A percentile compares a stretch with the other conserved stretches of the same genome.
These are phyloP conservation scores for Ophiodon elongatus DNA, from an alignment of 2,113 vertebrate species.

Conservation along the genomic window DNA sequence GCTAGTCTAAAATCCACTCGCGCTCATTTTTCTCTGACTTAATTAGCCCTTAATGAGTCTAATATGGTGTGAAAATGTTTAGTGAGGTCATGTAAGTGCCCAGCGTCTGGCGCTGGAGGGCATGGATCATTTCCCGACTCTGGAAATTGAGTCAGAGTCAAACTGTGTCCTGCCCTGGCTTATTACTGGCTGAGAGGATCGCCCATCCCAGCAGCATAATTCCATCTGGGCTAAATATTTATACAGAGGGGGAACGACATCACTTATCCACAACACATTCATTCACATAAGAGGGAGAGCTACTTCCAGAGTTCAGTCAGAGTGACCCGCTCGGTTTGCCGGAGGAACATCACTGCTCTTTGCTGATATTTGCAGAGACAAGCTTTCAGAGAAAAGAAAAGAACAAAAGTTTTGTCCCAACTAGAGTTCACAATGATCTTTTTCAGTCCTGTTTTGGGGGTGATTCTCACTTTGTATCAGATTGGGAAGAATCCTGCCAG, in stretches of 20 bases:
- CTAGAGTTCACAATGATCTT: conserved; percentile 70
- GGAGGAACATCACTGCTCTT: conserved; percentile 51
- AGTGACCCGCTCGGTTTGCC: conserved; percentile 22
- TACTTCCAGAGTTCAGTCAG: conserved; percentile 54
- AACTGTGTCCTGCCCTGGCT: conserved; percentile 80
- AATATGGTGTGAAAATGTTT: conserved; percentile 62
- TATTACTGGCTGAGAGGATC: conserved; percentile 85
- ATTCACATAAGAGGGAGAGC: conserved; percentile 81
- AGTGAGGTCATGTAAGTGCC: conserved; percentile 75
- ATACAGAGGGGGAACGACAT: conserved; percentile 85
- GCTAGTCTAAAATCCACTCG: not conserved
- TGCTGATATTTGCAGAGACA: conserved; percentile 45
- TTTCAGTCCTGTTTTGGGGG: conserved; percentile 61
- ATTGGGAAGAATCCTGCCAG: conserved; percentile 74
- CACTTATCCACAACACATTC: conserved; percentile 84
- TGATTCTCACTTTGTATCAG: conserved; percentile 74
- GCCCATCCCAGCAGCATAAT: conserved; percentile 87
- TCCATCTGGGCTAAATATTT: conserved; percentile 87
- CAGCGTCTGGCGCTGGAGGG: conserved; percentile 70
- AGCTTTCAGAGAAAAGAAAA: conserved; percentile 24
- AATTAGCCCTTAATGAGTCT: conserved; percentile 53
- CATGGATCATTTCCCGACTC: conserved; percentile 82
- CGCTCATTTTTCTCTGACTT: conserved; percentile 13
- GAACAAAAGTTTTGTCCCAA: conserved; percentile 26
- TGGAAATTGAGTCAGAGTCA: conserved; percentile 85